Base-by-base conservation (phyloP, 2,113 vertebrate genomes). In the Coregonus clupeaformis region DNA sequence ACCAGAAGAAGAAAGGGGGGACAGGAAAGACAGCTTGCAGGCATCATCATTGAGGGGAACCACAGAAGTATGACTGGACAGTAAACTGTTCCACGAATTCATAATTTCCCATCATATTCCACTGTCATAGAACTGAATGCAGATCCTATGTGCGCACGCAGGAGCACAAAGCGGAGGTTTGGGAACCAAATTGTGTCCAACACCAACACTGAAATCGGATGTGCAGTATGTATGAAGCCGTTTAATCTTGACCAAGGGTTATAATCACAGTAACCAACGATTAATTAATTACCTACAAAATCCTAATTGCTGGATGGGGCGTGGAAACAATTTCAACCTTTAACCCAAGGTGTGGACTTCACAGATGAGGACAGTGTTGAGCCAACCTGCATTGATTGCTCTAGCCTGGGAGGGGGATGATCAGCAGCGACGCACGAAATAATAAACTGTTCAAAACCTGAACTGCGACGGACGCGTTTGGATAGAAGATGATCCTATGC, bases 381-480 rank as follows among this genome's bases (percentile, higher is more conserved):
- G 18, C 70, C 55, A 73, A 78, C 82, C 84, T 71, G 69, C 72
- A 78, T 32, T 42, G 36, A 42, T 42, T 85, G 82, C 78, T 77
- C 66, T 78, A 81, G 72, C 80, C 80, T 82, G 69, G 79, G 71
- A 75, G 42, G 77, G 77, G 64, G 83, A 89, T 83, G 88, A 85
- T 88, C 78, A 86, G 73, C 78, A 86, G 73, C 89, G 78, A 86
- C 86, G 86, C 83, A 85, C 80, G 73, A 68, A 71, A 78, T 42
- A 80, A 84, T 80, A 80, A 82, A 72, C 81, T 78, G 77, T 76
- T 42, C 32, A 62, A 73, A 84, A 80, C 73, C 87, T 75, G 85
- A 84, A 86, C 82, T 80, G 87, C 82, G 81, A 71, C 85, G 78
- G 85, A 83, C 73, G 86, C 84, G 84, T 89, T 85, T 86, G 86